phyloP scores from a whole-genome alignment of 1,140 invertebrate genomes.

The Hyposmocoma kahamanoa region DNA sequence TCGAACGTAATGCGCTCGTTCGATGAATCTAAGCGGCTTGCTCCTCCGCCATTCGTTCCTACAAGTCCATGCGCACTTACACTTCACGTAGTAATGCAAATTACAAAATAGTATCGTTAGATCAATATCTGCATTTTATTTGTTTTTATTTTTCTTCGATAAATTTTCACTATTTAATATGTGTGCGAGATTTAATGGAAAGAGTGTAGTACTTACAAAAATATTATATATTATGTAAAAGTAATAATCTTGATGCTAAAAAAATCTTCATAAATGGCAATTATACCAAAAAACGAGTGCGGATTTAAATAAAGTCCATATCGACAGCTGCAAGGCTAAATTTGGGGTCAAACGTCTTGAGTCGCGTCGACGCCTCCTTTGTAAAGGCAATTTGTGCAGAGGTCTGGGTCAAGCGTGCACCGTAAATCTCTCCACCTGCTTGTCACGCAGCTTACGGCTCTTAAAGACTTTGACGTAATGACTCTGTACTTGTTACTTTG shows the following conservation, averaged over 20 bases:
- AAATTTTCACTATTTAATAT: too few relatives aligned
- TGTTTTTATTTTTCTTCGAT: too few relatives aligned
- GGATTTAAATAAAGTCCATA: neutral
- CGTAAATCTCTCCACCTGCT: conserved; percentile 30
- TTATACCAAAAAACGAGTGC: too few relatives aligned
- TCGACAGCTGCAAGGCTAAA: conserved; percentile 16
- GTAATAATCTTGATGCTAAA: too few relatives aligned
- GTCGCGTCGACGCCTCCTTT: conserved; percentile 43
- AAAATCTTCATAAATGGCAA: too few relatives aligned
- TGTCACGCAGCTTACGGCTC: neutral
- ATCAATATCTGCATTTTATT: too few relatives aligned
- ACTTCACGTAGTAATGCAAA: too few relatives aligned
- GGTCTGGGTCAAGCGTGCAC: conserved; percentile 37
- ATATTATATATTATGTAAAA: too few relatives aligned
- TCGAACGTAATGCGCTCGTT: conserved; percentile 67
- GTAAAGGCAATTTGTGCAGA: conserved; percentile 35
- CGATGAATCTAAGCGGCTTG: conserved; percentile 44
- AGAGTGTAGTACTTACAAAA: too few relatives aligned
- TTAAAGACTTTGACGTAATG: neutral
- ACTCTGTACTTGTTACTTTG: too few relatives aligned
- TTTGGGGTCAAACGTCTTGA: conserved; percentile 31
- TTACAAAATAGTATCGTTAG: too few relatives aligned
- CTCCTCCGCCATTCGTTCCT: neutral
- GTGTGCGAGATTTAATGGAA: too few relatives aligned
- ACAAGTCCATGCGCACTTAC: neutral